Evolutionary conservation across 2,113 vertebrate genomes (phyloP).

Genomic region (Oreocharis arfaki): DNA sequence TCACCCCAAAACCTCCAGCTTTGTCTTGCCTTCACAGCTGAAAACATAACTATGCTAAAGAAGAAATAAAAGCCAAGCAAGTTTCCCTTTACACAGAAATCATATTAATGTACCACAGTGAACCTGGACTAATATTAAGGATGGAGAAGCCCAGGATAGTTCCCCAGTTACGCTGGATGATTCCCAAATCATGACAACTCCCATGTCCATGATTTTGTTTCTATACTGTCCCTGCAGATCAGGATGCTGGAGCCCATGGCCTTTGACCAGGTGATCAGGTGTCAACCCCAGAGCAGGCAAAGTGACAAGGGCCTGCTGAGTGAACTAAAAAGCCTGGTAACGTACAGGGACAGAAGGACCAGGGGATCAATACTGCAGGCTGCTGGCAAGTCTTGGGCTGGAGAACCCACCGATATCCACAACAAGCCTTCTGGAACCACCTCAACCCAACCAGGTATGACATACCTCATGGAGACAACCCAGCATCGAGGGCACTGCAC

Average conservation of each 20-base stretch:
- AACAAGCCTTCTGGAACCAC: not conserved
- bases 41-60: slow-evolving; percentile 12
- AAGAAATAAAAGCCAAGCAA: not conserved
- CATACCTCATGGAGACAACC: not conserved
- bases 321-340: not conserved
- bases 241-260: not conserved
- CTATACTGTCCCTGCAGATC: not conserved
- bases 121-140: not conserved
- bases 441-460: fast-evolving
- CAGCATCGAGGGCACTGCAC: fast-evolving
- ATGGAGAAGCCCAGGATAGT: not conserved
- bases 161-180: not conserved
- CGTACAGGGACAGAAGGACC: not conserved
- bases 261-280: fast-evolving
- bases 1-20: not conserved
- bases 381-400: not conserved
- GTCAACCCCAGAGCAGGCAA: not conserved
- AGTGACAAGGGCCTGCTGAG: not conserved
- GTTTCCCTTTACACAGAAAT: not conserved
- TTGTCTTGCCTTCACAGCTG: not conserved
- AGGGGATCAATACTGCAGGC: not conserved
- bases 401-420: not conserved
- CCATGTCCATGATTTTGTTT: not conserved
- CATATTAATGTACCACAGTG: not conserved
- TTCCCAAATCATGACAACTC: not conserved